Conservation (phyloP, 2,797 vertebrate species). For the Oophaga sylvatica region DNA sequence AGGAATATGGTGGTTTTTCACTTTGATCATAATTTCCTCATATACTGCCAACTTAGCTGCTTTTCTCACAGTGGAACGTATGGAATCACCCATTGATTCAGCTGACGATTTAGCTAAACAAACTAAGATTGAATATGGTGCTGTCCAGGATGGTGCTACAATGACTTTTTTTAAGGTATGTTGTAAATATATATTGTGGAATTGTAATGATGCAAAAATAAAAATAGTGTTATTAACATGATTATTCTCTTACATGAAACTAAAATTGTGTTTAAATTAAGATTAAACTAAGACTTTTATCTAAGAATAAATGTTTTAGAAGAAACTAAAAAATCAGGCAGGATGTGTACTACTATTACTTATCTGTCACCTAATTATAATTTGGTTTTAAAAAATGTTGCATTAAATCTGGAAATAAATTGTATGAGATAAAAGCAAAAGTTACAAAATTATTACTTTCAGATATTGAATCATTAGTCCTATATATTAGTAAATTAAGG, state of each 20-base stretch:
- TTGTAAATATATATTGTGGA: neutral
- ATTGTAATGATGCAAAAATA: neutral
- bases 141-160: conserved; percentile 93
- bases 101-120: conserved; percentile 98
- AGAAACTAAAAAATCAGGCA: neutral
- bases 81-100: conserved; percentile 97
- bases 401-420: neutral
- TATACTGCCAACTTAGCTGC: conserved; percentile 99
- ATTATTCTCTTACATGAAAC: neutral
- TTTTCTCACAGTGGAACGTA: conserved; percentile 98
- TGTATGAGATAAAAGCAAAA: too few relatives aligned
- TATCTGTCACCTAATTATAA: neutral
- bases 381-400: neutral
- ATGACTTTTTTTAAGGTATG: conserved; percentile 99
- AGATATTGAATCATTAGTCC: neutral
- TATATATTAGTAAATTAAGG: neutral
- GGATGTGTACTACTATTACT: neutral
- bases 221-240: neutral
- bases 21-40: conserved; percentile 99
- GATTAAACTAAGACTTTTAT: neutral
- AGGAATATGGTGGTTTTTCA: conserved; percentile 99
- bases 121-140: conserved; percentile 97
- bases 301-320: neutral
- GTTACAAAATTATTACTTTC: neutral
- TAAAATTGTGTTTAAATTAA: neutral